phyloP scores from a whole-genome alignment of 2,888 invertebrate genomes.

The Lycophotia porphyrea region DNA sequence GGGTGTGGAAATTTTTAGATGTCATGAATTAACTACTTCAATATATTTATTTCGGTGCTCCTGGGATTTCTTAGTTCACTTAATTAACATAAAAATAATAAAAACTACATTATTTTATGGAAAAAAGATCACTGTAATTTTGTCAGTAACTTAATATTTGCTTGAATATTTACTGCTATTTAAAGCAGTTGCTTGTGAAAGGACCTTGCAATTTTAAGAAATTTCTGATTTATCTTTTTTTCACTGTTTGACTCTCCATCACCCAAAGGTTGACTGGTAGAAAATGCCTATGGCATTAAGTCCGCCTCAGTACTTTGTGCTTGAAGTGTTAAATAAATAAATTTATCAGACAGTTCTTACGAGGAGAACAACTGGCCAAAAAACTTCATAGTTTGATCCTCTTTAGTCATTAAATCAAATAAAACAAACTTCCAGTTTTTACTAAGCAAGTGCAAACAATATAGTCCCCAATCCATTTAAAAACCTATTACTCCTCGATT shows the following conservation, averaged over 20 bases:
- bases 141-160: neutral
- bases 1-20: slow-evolving; percentile 11
- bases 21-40: neutral
- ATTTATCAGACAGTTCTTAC: too few species aligned
- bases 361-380: neutral
- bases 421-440: neutral
- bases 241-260: too few species aligned
- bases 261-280: too few species aligned
- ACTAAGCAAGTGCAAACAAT: neutral
- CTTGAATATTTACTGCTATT: neutral
- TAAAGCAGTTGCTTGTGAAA: neutral
- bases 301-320: too few species aligned
- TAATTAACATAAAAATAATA: too few species aligned
- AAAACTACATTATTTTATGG: neutral
- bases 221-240: too few species aligned
- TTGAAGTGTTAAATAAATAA: too few species aligned
- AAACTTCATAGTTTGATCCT: neutral
- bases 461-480: neutral
- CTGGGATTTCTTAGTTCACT: neutral
- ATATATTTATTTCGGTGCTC: neutral
- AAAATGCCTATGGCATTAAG: too few species aligned
- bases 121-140: neutral
- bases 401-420: neutral
- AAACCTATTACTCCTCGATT: slow-evolving; percentile 4
- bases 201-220: too few species aligned